Conservation (phyloP, 1,140 invertebrate genomes). For the Danaus melanippus region DNA sequence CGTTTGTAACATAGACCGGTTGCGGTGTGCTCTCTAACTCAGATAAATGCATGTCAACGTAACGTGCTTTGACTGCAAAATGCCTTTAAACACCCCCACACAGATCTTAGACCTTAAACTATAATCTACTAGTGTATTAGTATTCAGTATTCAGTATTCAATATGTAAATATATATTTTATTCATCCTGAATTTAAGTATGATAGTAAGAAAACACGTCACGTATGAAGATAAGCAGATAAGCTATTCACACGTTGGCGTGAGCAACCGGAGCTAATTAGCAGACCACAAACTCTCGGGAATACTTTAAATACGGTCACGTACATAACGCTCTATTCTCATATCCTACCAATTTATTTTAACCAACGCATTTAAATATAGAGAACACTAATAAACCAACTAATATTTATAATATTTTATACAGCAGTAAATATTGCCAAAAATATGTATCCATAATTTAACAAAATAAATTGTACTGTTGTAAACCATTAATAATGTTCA, state of each 20-base stretch:
- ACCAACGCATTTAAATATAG: slow-evolving; percentile 10
- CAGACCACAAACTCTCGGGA: slow-evolving; percentile 42
- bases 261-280: slow-evolving; percentile 40
- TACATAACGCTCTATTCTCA: slow-evolving; percentile 24
- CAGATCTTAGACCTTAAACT: too few species aligned
- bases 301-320: slow-evolving; percentile 33
- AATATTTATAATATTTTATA: too few species aligned
- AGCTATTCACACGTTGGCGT: slow-evolving; percentile 13
- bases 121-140: too few species aligned
- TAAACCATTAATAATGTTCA: slow-evolving; percentile 49
- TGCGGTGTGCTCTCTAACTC: slow-evolving; percentile 56
- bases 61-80: slow-evolving; percentile 56
- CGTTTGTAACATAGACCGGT: slow-evolving; percentile 60
- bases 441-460: slow-evolving; percentile 3
- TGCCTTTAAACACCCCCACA: slow-evolving; percentile 40
- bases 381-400: too few species aligned
- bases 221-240: slow-evolving; percentile 4
- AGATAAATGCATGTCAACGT: slow-evolving; percentile 66
- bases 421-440: too few species aligned
- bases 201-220: slow-evolving; percentile 2
- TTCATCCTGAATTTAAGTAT: background rate
- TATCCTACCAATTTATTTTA: slow-evolving; percentile 31
- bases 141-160: too few species aligned
- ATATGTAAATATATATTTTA: too few species aligned
- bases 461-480: slow-evolving; percentile 25